Percentiles rank a stretch among this genome's conserved stretches.
These are phyloP conservation scores for Acronicta alni DNA, from an alignment of 2,888 invertebrate genomes.

Conservation along the genomic window DNA sequence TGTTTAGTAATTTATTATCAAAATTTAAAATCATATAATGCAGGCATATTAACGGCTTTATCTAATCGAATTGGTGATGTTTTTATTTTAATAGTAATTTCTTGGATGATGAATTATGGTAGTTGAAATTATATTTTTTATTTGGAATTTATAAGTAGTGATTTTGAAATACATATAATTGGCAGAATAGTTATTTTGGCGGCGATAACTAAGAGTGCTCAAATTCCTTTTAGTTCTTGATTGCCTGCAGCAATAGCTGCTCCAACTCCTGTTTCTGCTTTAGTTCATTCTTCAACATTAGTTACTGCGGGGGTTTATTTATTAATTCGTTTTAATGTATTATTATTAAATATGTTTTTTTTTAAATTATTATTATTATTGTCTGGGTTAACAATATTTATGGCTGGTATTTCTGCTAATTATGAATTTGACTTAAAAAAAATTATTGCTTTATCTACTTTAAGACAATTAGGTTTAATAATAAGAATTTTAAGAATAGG, in stretches of 20 bases:
- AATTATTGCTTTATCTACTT: constrained; percentile 93
- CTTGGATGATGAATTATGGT: constrained; percentile 88
- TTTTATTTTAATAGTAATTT: constrained; percentile 90
- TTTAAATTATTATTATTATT: constrained; percentile 87
- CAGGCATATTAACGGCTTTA: constrained; percentile 92
- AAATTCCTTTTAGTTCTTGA: constrained; percentile 94
- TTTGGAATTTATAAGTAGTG: constrained; percentile 83
- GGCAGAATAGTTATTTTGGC: constrained; percentile 85
- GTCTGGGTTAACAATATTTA: constrained; percentile 90
- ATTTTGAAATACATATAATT: constrained; percentile 80
- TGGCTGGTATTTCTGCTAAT: constrained; percentile 89
- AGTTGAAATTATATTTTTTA: constrained; percentile 89
- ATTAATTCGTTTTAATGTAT: constrained; percentile 91
- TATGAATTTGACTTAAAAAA: constrained; percentile 93
- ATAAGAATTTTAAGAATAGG: constrained; percentile 90
- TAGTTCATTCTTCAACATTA: constrained; percentile 94
- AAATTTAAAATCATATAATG: constrained; percentile 91
- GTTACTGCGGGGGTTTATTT: constrained; percentile 94
- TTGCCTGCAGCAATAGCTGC: constrained; percentile 93
- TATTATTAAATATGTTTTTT: constrained; percentile 79
- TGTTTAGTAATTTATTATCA: constrained; percentile 93
- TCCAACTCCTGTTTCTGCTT: constrained; percentile 93
- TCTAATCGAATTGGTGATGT: constrained; percentile 94
- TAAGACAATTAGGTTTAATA: constrained; percentile 93
- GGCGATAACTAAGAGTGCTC: constrained; percentile 93